Conservation (phyloP, 2,113 vertebrate species). For the Cavia aperea region DNA sequence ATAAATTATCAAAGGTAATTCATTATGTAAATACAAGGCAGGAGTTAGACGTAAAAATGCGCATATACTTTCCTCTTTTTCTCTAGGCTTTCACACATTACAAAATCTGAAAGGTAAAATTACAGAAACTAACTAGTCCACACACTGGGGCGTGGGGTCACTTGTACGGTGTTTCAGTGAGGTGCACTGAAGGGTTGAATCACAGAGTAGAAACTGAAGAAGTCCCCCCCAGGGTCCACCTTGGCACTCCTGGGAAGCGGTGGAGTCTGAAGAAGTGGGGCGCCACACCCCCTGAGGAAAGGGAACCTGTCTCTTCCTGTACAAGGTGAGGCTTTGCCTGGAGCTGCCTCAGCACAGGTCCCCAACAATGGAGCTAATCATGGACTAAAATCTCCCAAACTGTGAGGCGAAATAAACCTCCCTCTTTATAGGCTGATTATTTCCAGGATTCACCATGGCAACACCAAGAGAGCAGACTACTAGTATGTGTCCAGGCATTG, state of each 20-base stretch:
- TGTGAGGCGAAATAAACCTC: background rate
- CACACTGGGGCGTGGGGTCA: background rate
- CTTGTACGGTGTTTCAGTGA: background rate
- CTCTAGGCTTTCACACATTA: background rate
- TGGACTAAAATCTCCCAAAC: background rate
- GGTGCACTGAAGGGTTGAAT: background rate
- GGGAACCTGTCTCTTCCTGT: background rate
- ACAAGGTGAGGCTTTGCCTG: background rate
- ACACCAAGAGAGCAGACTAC: background rate
- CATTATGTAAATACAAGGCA: background rate
- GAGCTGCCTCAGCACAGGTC: background rate
- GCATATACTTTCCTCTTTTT: background rate
- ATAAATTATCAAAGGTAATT: background rate
- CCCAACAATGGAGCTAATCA: background rate
- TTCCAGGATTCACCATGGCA: background rate
- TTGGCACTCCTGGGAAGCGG: background rate
- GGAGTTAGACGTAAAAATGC: background rate
- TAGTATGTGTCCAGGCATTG: background rate
- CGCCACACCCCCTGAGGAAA: no score
- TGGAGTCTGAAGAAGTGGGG: background rate
- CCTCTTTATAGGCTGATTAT: background rate
- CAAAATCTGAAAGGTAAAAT: slow-evolving; percentile 13
- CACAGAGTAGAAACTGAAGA: background rate
- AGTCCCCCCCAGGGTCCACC: background rate
- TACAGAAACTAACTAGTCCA: background rate